phyloP scores from a whole-genome alignment of 2,888 invertebrate genomes.

The Lordiphosa fenestrarum region DNA sequence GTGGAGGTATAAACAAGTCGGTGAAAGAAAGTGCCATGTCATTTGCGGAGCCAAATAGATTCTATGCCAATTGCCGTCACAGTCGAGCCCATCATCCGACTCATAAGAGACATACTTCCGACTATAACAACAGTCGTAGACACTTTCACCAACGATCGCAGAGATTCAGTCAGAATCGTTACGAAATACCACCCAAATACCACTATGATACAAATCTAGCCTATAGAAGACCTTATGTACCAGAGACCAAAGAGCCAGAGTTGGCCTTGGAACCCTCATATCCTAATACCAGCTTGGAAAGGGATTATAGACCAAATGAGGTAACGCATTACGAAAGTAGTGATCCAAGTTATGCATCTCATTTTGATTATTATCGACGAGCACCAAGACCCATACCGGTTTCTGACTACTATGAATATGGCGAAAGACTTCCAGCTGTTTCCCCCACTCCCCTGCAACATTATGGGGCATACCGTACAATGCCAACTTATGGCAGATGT shows the following conservation, averaged over 20 bases:
- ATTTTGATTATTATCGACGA: neutral
- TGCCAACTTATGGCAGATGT: neutral
- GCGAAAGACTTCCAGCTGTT: no score
- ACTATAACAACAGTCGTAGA: neutral
- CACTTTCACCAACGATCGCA: neutral
- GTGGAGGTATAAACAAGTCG: slow-evolving; percentile 33
- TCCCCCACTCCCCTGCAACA: no score
- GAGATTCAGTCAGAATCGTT: neutral
- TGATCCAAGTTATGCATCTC: neutral
- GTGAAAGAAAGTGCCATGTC: slow-evolving; percentile 15
- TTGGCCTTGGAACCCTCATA: neutral
- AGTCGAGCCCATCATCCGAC: neutral
- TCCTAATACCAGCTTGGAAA: neutral
- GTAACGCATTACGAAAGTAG: neutral
- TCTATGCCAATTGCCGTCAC: slow-evolving; percentile 18
- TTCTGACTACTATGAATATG: slow-evolving; percentile 1
- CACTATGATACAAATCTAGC: neutral
- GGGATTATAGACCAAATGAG: neutral
- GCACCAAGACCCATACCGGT: no score
- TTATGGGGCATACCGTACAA: neutral
- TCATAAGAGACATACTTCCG: neutral
- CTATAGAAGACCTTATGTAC: neutral
- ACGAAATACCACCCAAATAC: neutral
- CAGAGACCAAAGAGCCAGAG: neutral
- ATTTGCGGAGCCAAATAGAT: slow-evolving; percentile 36